Base-by-base conservation (phyloP, 2,797 vertebrate species). In the Danionella dracula region DNA sequence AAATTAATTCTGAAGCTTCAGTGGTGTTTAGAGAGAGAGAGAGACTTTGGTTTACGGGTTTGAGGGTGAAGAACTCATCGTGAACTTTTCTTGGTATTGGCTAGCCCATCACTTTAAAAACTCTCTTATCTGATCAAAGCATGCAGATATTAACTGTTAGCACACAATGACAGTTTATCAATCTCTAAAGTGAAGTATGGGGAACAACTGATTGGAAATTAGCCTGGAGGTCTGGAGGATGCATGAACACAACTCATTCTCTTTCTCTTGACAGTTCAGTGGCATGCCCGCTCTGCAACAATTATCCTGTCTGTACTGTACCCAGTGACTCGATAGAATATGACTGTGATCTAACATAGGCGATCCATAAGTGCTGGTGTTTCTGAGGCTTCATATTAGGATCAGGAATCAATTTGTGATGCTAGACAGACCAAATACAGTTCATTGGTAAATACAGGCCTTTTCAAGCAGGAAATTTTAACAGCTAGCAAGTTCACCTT, bases 81-180 rank as follows among this genome's bases (percentile, higher is more conserved):
- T n/a, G n/a, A n/a, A n/a, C n/a, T n/a, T n/a, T n/a, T n/a, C n/a
- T n/a, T n/a, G n/a, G n/a, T n/a, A n/a, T n/a, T n/a, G n/a, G n/a
- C n/a, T n/a, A n/a, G n/a, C n/a, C n/a, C n/a, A n/a, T n/a, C n/a
- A n/a, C n/a, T n/a, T n/a, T n/a, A n/a, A n/a, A n/a, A n/a, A n/a
- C n/a, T n/a, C n/a, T n/a, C n/a, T n/a, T n/a, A n/a, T n/a, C n/a
- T n/a, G n/a, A n/a, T n/a, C n/a, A n/a, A n/a, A n/a, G n/a, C n/a
- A n/a, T n/a, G n/a, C 17, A 42, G 37, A 42, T 40, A 20, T 17
- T 42, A 19, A 40, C 56, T 74, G 58, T 56, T 71, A 79, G 76
- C 76, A 82, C 83, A 77, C 70, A 80, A 71, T 79, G 81, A 70
- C 80, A 79, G 55, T 56, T 67, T 66, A 82, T 85, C 82, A 80